Evolutionary conservation across 2,113 vertebrate species (phyloP).

Genomic region (Forbesichthys papilliferus): DNA sequence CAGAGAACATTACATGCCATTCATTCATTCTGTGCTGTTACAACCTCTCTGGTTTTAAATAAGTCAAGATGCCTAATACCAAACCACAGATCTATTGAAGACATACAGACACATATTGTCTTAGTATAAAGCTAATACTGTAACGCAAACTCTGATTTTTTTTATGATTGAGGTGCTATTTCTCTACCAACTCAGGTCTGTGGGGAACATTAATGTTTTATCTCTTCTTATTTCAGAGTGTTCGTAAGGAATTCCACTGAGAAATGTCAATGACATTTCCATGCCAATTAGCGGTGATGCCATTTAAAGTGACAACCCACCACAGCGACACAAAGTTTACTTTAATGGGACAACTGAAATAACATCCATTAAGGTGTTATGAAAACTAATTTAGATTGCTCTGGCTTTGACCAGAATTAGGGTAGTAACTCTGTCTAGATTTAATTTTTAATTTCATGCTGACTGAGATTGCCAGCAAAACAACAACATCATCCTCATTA

Average conservation of each 20-base stretch:
- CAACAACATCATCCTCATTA: constrained; percentile 6
- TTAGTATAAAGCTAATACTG: background rate
- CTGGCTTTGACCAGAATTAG: constrained; percentile 26
- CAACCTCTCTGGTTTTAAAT: constrained; percentile 28
- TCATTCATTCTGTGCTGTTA: constrained; percentile 14
- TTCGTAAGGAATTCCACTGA: background rate
- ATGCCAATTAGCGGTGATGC: constrained; percentile 39
- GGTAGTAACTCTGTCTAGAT: constrained; percentile 31
- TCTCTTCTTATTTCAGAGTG: background rate
- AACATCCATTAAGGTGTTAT: constrained; percentile 48
- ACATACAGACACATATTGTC: background rate
- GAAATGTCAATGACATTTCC: constrained; percentile 31
- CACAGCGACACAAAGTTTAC: constrained; percentile 46
- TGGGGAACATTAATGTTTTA: background rate
- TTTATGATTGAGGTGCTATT: background rate
- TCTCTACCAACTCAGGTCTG: background rate
- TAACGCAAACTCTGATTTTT: background rate
- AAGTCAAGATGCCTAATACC: constrained; percentile 5
- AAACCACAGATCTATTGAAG: background rate
- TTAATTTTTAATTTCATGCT: constrained; percentile 44
- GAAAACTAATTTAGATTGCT: constrained; percentile 38
- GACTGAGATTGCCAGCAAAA: constrained; percentile 29
- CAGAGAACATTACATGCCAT: constrained; percentile 46
- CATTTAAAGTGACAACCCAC: constrained; percentile 47
- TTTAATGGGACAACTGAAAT: constrained; percentile 50